Evolutionary conservation across 2,888 invertebrate genomes (phyloP), one percentile per base, ranked within the genome.

Genomic region (Achlya flavicornis): DNA sequence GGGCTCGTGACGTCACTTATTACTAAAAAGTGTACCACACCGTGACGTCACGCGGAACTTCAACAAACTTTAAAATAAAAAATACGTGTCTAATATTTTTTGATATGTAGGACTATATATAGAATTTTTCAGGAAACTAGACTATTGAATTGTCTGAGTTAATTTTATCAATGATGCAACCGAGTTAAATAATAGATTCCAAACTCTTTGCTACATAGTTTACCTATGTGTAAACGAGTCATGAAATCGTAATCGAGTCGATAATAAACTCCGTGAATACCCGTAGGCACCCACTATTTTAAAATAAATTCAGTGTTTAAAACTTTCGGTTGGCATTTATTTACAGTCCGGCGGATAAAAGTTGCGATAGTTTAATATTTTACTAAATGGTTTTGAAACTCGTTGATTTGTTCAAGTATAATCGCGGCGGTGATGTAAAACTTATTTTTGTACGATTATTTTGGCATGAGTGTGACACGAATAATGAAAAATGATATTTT

Each of bases 401-500:
- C 67, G 70, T 69, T 68, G 69, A 68, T 71, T 64, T 62, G 64
- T 66, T 35, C 46, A 32, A 53, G 59, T 58, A 57, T 62, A 57
- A 58, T 19, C 62, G 41, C 41, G 60, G 65, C 61, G 58, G n/a
- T 58, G 58, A 58, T 59, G 57, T 41, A 62, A 62, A 33, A 58
- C 64, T 61, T 67, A 68, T 70, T 64, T 67, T 58, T 48, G 58
- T 41, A 41, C 63, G 64, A 75, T 78, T 75, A 78, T 80, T 79
- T 81, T 81, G 81, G 78, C 79, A 75, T 67, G 66, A 48, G 63
- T 67, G 66, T 73, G 77, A 75, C 74, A 73, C 69, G 75, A 72
- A 76, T 74, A 75, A 77, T 82, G 80, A 85, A 81, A 83, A 82
- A 84, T 77, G 67, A 73, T 65, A 63, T 64, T 75, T 75, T 70